Conservation (phyloP, 2,888 invertebrate species). For the Hyposoter didymator region DNA sequence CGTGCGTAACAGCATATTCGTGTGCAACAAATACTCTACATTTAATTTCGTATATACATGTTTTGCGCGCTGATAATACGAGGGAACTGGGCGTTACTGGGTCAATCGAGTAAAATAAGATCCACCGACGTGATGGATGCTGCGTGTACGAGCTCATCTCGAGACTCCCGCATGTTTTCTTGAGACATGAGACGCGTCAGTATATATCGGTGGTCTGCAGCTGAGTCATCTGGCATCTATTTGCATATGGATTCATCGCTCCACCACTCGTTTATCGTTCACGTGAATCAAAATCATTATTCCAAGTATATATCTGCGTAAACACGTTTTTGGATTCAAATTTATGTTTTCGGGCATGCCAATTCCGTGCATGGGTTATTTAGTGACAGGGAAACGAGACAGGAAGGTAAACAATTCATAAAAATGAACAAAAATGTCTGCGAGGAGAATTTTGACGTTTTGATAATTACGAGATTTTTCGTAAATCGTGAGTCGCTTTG, state of each 20-base stretch:
- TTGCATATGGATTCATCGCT: constrained; percentile 59
- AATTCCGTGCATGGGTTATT: neutral
- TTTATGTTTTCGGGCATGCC: neutral
- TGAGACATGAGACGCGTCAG: constrained; percentile 23
- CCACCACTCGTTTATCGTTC: constrained; percentile 32
- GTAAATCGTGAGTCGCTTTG: neutral
- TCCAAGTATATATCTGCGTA: constrained; percentile 7
- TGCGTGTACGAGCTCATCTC: constrained; percentile 15
- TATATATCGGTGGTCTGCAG: constrained; percentile 11
- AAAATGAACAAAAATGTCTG: neutral
- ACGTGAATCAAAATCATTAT: constrained; percentile 29
- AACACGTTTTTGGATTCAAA: neutral
- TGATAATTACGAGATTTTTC: neutral
- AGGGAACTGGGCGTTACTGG: constrained; percentile 43
- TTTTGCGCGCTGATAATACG: neutral
- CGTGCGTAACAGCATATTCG: neutral
- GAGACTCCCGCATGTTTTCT: constrained; percentile 27
- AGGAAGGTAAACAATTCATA: neutral
- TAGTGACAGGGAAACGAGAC: neutral
- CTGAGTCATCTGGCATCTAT: constrained; percentile 62
- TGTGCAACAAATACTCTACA: neutral
- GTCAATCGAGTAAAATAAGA: constrained; percentile 63
- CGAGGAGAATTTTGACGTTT: neutral
- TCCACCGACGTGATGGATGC: constrained; percentile 39
- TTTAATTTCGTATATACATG: constrained; percentile 4